Conservation (phyloP, 1,140 invertebrate genomes). For the Adelges cooleyi region DNA sequence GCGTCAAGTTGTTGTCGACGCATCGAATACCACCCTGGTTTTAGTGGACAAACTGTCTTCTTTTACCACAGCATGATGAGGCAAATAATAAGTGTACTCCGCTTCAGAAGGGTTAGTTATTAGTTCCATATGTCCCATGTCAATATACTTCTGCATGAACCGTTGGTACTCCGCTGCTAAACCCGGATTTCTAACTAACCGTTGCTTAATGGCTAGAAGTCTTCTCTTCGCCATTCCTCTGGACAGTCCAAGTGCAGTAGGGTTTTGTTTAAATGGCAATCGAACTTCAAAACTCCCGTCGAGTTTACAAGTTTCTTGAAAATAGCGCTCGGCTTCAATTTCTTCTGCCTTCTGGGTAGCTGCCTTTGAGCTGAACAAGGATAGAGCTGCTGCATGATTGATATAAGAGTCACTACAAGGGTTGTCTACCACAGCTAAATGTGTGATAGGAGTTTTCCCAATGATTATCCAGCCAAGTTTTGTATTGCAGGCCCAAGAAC, state of each 20-base stretch:
- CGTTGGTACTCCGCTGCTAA: slow-evolving; percentile 26
- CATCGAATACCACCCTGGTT: too few relatives aligned
- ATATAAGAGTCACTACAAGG: neutral
- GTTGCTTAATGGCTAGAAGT: slow-evolving; percentile 20
- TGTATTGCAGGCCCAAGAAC: neutral
- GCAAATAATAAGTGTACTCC: too few relatives aligned
- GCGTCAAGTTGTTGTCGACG: too few relatives aligned
- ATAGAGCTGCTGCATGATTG: neutral
- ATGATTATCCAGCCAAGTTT: slow-evolving; percentile 21
- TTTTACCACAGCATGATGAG: too few relatives aligned
- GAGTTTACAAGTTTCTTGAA: neutral
- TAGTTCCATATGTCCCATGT: too few relatives aligned
- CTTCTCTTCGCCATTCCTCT: neutral
- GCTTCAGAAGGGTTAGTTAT: too few relatives aligned
- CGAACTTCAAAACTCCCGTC: neutral
- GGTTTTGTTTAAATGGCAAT: neutral
- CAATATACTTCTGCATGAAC: slow-evolving; percentile 35
- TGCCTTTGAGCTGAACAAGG: neutral
- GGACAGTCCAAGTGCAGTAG: neutral
- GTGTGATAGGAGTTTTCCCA: neutral
- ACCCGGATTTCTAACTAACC: neutral
- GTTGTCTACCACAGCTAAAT: neutral
- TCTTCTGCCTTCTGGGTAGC: neutral
- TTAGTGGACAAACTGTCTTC: too few relatives aligned
- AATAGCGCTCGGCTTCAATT: neutral